Evolutionary conservation across 2,113 vertebrate species (phyloP), one percentile per base, ranked within the genome.

Genomic region (Prinia subflava): DNA sequence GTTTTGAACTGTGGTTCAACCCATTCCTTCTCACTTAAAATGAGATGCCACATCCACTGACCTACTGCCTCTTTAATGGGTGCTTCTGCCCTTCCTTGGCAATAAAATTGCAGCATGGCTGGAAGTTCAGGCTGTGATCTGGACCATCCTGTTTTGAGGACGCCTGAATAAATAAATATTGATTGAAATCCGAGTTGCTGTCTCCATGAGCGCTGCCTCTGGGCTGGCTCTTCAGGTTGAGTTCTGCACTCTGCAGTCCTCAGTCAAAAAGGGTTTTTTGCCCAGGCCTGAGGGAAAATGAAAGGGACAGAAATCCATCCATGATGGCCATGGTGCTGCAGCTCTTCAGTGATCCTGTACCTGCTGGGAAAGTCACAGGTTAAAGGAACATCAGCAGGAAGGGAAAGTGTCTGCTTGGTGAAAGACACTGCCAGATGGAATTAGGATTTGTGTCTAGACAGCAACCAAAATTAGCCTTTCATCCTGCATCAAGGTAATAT

Each of bases 391-490:
- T 20, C 33, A 83, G n/a, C 39, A 53, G 63, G 22, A 92, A 23
- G 35, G 87, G 81, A 77, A 81, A 68, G 27, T 42, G 11, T 92
- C 77, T 93, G 69, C 78, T 85, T 74, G 64, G 87, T 59, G 71
- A 74, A 84, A 95, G 68, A 78, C 27, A 19, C 30, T 78, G 47
- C 39, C 64, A 93, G 90, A 41, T 67, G 37, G 63, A 96, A 97
- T 96, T 93, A 95, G 79, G 91, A 67, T 97, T 71, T 95, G 33
- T 8, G 63, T 92, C 87, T 92, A 50, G 87, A 93, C 88, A 92
- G 92, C 76, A 84, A 63, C 92, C 70, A 96, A 57, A 92, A 93
- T 91, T 83, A 63, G 62, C 71, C 94, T 97, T 97, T 97, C 87
- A 91, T 96, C 92, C 71, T 41, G 27, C 78, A 83, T 97, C 96